These are phyloP conservation scores for Eriocheir sinensis DNA, from an alignment of 1,140 invertebrate species.

Conservation along the genomic window DNA sequence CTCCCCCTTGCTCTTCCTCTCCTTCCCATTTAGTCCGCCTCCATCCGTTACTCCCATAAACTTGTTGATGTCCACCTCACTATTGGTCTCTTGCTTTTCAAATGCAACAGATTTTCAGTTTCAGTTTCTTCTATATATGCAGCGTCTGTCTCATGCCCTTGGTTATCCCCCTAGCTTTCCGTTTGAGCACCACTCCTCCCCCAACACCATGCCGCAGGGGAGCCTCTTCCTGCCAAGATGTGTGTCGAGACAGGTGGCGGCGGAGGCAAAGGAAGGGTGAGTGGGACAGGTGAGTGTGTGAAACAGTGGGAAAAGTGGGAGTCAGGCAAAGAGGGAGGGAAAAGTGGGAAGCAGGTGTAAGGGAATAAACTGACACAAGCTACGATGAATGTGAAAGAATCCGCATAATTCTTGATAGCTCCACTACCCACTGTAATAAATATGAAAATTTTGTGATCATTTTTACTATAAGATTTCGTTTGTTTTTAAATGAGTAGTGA, in stretches of 20 bases:
- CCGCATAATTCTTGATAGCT: no score
- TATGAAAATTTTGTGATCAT: no score
- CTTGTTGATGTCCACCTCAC: background rate
- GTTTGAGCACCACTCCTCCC: background rate
- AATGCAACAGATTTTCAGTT: background rate
- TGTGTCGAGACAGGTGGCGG: constrained; percentile 9
- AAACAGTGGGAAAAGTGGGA: background rate
- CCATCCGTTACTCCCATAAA: background rate
- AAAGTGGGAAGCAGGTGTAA: background rate
- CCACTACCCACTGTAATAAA: background rate
- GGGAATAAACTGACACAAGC: background rate
- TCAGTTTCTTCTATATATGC: background rate
- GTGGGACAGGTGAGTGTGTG: background rate
- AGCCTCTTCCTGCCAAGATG: constrained; percentile 21
- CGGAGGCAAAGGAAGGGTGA: constrained; percentile 27
- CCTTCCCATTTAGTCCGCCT: background rate
- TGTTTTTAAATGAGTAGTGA: background rate
- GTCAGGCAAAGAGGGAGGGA: background rate
- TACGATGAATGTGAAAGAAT: background rate
- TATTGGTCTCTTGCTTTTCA: background rate
- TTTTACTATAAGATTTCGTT: no score
- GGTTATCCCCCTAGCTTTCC: background rate
- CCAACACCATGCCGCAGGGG: background rate
- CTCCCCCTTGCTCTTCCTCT: background rate
- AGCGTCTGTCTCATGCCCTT: background rate